Evolutionary conservation across 2,797 vertebrate genomes (phyloP).

Genomic region (Orientallactaga sibirica): DNA sequence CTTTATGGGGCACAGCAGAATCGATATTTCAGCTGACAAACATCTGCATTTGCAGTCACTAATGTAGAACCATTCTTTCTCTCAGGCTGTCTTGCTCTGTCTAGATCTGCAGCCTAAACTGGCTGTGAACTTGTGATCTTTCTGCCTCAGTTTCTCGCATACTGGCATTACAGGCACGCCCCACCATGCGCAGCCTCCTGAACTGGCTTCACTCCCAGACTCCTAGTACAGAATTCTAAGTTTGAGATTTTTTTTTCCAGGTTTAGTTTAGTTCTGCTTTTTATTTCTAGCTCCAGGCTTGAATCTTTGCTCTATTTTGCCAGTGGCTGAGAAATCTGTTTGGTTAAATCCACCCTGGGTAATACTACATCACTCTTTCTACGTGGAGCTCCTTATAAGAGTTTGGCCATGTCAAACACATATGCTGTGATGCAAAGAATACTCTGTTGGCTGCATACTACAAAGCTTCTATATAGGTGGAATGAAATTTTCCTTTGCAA

Average conservation of each 20-base stretch:
- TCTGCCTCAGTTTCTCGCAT: not conserved
- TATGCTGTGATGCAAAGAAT: too few species aligned
- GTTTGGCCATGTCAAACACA: not conserved
- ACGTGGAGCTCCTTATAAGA: not conserved
- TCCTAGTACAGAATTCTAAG: not conserved
- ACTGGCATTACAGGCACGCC: not conserved
- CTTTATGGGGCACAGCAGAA: not conserved
- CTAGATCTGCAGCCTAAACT: too few species aligned
- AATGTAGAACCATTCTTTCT: not conserved
- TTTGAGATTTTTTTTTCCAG: not conserved
- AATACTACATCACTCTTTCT: slow-evolving; percentile 12
- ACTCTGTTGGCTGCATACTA: not conserved
- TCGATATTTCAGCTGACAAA: slow-evolving; percentile 8
- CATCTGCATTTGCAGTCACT: slow-evolving; percentile 22
- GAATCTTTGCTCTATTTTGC: slow-evolving; percentile 55
- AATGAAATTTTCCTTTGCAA: slow-evolving; percentile 20
- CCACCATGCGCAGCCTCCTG: not conserved
- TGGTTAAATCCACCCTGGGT: not conserved
- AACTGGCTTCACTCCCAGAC: not conserved
- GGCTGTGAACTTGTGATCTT: not conserved
- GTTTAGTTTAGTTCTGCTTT: not conserved
- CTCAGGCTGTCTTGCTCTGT: not conserved
- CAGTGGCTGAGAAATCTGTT: slow-evolving; percentile 39
- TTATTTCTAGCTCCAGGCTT: slow-evolving; percentile 36
- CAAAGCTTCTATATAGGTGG: not conserved